Conservation (phyloP, 2,113 vertebrate genomes). For the Lipophrys pholis region DNA sequence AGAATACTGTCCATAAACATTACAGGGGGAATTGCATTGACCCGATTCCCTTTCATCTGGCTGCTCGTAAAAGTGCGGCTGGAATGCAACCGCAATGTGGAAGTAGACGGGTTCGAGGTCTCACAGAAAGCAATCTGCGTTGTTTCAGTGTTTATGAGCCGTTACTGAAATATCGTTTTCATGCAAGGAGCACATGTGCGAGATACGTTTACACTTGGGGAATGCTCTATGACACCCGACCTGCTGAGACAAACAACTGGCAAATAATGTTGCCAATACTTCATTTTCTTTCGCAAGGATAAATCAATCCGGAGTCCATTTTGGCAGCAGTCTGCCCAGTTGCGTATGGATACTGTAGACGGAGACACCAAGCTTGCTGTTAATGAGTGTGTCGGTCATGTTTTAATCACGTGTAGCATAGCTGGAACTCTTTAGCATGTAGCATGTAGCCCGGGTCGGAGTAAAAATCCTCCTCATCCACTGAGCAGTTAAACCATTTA, state of each 20-base stretch:
- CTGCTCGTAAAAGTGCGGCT: constrained; percentile 45
- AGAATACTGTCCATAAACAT: constrained; percentile 47
- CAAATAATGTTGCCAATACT: background rate
- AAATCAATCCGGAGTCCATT: background rate
- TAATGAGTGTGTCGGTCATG: too few relatives aligned
- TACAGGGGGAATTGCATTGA: constrained; percentile 28
- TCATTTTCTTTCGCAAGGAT: background rate
- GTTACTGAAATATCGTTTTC: background rate
- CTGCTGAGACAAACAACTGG: background rate
- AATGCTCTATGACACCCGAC: background rate
- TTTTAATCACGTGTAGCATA: too few relatives aligned
- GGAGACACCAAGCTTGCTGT: too few relatives aligned
- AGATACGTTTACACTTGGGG: background rate
- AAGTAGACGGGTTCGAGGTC: constrained; percentile 11
- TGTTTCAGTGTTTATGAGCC: constrained; percentile 19
- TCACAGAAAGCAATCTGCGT: background rate
- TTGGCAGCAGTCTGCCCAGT: background rate
- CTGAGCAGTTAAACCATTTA: too few relatives aligned
- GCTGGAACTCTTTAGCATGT: too few relatives aligned
- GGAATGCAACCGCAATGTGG: constrained; percentile 25
- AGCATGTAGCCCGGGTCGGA: too few relatives aligned
- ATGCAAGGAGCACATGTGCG: background rate
- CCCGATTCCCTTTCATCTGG: constrained; percentile 48
- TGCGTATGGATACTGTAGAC: too few relatives aligned
- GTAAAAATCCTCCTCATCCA: too few relatives aligned